phyloP scores from a whole-genome alignment of 2,888 invertebrate genomes.

The Pseudolycoriella hygida region DNA sequence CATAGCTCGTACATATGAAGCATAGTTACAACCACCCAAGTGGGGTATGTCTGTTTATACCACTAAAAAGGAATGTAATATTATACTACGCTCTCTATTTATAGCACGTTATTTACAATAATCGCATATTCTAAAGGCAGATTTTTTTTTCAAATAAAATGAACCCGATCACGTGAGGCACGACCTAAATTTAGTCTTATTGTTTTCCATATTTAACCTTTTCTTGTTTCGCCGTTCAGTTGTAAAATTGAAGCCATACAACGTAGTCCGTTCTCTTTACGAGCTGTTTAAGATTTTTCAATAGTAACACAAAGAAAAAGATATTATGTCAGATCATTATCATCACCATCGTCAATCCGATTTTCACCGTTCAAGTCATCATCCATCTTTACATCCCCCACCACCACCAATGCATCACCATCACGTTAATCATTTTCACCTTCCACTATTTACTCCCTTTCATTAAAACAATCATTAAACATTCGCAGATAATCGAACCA shows the following conservation, averaged over 20 bases:
- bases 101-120: neutral
- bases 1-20: no score
- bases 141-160: neutral
- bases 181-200: conserved; percentile 1
- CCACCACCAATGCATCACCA: conserved; percentile 23
- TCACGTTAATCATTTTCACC: conserved; percentile 12
- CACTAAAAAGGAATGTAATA: no score
- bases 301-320: no score
- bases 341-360: conserved; percentile 20
- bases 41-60: no score
- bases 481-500: conserved; percentile 13
- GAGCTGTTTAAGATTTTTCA: neutral
- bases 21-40: no score
- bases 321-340: conserved; percentile 10
- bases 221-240: neutral
- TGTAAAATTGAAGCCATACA: neutral
- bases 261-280: neutral
- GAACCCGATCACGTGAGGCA: neutral
- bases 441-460: neutral
- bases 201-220: neutral
- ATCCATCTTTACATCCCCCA: conserved; percentile 1
- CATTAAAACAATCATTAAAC: neutral
- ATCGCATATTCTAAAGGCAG: neutral
- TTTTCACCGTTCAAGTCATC: conserved; percentile 11
- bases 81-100: neutral